Percentiles rank a stretch among this genome's conserved stretches.
Conservation (phyloP, 2,888 invertebrate genomes). For the Torymus auratus region DNA sequence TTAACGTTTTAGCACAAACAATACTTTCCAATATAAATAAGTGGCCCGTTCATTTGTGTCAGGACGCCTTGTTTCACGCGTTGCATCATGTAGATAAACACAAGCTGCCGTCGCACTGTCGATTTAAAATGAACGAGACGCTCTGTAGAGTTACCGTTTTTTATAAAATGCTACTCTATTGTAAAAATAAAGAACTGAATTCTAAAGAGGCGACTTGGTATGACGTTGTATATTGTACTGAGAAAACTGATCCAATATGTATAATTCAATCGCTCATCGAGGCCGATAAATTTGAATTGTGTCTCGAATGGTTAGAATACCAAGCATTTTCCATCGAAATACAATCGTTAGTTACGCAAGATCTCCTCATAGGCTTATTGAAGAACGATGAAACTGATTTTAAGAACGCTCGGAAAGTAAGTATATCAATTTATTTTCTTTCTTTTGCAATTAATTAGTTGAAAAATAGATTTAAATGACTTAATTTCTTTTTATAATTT, state of each 20-base stretch:
- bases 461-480: not conserved
- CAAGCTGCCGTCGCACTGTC: conserved; percentile 67
- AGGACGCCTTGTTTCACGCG: conserved; percentile 67
- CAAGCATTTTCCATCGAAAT: conserved; percentile 80
- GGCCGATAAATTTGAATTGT: conserved; percentile 81
- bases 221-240: conserved; percentile 68
- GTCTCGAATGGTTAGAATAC: conserved; percentile 84
- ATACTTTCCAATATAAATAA: conserved; percentile 68
- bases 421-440: not conserved
- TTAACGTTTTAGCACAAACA: conserved; percentile 67
- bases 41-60: conserved; percentile 70
- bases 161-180: conserved; percentile 71
- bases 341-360: conserved; percentile 79
- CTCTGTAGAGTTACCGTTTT: conserved; percentile 69
- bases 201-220: conserved; percentile 66
- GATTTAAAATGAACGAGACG: conserved; percentile 67
- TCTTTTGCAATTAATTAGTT: not conserved
- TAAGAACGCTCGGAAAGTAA: conserved; percentile 69
- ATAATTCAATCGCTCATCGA: conserved; percentile 80
- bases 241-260: conserved; percentile 78
- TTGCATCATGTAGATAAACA: conserved; percentile 66
- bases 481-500: not conserved
- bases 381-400: conserved; percentile 76
- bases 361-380: conserved; percentile 80
- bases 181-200: conserved; percentile 55